Base-by-base conservation (phyloP, 1,140 invertebrate genomes). In the Aphaenogaster floridana region DNA sequence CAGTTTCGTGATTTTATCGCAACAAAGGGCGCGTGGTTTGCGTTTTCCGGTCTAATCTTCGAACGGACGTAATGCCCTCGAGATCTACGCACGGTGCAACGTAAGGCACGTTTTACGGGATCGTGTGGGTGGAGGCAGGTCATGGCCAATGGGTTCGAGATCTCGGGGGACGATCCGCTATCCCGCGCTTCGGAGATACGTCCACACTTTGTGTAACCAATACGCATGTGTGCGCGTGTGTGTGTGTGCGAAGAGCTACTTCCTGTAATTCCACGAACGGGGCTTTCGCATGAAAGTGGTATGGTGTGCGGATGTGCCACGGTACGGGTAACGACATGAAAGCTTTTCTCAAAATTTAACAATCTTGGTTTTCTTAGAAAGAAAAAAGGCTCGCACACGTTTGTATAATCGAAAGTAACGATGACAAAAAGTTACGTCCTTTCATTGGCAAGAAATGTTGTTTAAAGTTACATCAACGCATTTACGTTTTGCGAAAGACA, bases 91-190 rank as follows among this genome's bases (percentile, higher is more conserved):
- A 71, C 57, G 39, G 74, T 42, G 63, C 87, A 77, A 88, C 64
- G 64, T 66, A 78, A 77, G n/a, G 45, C 81, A 45, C 52, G 76
- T 78, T 86, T 84, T 50, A 84, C 52, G 42, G 17, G 42, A 9
- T 34, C 42, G 54, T 79, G 79, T 91, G 61, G 89, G 68, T 86
- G 42, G 48, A 68, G 87, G 21, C 80, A 54, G 87, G 87, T 91
- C 90, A 91, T 66, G 90, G 89, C 57, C 84, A 91, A 71, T 85
- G 42, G 48, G 34, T 54, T 36, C 45, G 71, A 71, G 59, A 88
- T 48, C 76, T 76, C 83, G 63, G 72, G n/a, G 48, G 34, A 61
- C 13, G 66, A 69, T 71, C n/a, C 57, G 21, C 54, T 72, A 57
- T 71, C 74, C 48, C 54, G 21, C 28, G 52, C 15, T 15, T 61